A percentile compares a stretch with the other conserved stretches of the same genome.
Conservation (phyloP, 2,888 invertebrate genomes). For the Hydrotaea cyrtoneurina region DNA sequence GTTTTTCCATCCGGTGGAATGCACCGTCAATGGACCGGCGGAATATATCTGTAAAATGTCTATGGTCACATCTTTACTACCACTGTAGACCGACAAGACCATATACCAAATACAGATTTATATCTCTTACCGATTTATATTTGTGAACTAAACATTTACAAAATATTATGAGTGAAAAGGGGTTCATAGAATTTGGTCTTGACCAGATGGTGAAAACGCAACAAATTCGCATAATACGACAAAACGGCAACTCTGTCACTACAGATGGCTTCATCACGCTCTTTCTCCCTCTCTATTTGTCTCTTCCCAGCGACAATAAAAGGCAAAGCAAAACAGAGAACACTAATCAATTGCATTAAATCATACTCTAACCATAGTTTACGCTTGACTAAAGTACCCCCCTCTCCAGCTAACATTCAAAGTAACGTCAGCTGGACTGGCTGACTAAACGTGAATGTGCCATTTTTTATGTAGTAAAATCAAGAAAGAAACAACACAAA, state of each 20-base stretch:
- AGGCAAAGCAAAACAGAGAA: not conserved
- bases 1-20: no score
- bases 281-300: not conserved
- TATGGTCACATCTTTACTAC: no score
- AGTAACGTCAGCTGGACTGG: not conserved
- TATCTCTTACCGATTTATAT: no score
- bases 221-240: not conserved
- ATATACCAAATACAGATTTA: no score
- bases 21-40: no score
- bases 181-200: no score
- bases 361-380: constrained; percentile 24
- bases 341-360: constrained; percentile 57
- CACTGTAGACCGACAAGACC: no score
- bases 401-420: not conserved
- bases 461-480: not conserved
- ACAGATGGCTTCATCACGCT: not conserved
- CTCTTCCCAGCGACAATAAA: not conserved
- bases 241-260: not conserved
- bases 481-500: constrained; percentile 15
- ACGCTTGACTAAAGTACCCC: constrained; percentile 14
- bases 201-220: no score
- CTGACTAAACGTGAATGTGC: constrained; percentile 7
- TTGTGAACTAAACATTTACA: no score
- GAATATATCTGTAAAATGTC: no score
- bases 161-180: no score